phyloP scores from a whole-genome alignment of 2,113 vertebrate genomes.

The Opisthocomus hoazin region DNA sequence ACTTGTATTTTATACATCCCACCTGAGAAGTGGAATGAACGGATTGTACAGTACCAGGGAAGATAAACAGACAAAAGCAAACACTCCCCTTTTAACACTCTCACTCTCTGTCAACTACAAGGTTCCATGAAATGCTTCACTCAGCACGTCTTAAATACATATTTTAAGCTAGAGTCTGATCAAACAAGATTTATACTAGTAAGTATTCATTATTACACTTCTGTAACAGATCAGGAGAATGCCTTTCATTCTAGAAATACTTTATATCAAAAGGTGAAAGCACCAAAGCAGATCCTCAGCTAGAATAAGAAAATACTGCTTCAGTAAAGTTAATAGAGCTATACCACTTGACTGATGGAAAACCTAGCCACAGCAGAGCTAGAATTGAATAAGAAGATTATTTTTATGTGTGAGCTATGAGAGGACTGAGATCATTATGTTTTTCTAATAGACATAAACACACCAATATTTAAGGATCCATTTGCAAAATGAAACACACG shows the following conservation, averaged over 20 bases:
- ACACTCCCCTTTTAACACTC: background rate
- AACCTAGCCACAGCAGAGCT: background rate
- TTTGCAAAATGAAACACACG: background rate
- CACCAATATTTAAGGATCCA: background rate
- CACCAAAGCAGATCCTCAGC: background rate
- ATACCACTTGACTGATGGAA: background rate
- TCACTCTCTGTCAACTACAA: background rate
- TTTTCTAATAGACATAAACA: background rate
- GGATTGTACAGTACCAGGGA: background rate
- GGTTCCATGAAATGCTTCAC: background rate
- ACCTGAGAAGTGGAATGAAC: background rate
- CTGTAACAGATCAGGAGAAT: background rate
- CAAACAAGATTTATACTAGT: background rate
- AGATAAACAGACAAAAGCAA: constrained; percentile 2
- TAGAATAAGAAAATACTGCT: background rate
- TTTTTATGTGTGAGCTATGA: background rate
- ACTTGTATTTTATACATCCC: background rate
- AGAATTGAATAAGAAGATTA: background rate
- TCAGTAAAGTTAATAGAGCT: background rate
- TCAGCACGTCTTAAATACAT: constrained; percentile 3
- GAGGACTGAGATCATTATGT: background rate
- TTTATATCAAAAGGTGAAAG: background rate
- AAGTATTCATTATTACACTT: background rate
- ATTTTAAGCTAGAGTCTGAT: background rate
- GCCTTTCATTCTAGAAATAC: background rate